Evolutionary conservation across 2,888 invertebrate genomes (phyloP).

Genomic region (Tenthredo scrophulariae): DNA sequence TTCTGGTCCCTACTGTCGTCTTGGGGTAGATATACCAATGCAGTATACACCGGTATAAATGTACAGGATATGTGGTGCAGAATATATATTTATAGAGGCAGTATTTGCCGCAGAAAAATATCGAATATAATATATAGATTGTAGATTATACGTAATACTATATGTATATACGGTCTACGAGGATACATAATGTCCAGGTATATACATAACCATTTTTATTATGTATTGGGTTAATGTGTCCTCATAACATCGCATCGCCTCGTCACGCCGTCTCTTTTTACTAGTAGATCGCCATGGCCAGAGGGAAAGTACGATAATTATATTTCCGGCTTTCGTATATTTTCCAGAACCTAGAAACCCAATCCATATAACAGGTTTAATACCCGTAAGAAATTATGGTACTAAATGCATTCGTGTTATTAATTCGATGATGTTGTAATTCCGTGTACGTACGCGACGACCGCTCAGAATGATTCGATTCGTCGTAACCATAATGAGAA

Average conservation of each 20-base stretch:
- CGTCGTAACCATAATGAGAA: constrained; percentile 7
- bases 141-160: constrained; percentile 19
- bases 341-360: too few species aligned
- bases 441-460: not conserved
- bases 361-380: constrained; percentile 4
- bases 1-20: constrained; percentile 21
- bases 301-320: not conserved
- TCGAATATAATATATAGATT: constrained; percentile 16
- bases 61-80: not conserved
- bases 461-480: not conserved
- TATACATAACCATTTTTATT: not conserved
- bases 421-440: constrained; percentile 7
- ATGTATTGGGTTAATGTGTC: not conserved
- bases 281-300: not conserved
- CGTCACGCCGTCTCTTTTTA: not conserved
- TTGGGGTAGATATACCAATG: not conserved
- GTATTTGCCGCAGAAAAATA: constrained; percentile 28
- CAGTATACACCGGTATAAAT: not conserved
- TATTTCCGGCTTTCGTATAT: not conserved
- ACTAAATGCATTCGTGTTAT: constrained; percentile 23
- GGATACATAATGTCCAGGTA: not conserved
- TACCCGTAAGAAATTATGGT: constrained; percentile 16
- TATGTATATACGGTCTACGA: not conserved
- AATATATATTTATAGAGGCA: constrained; percentile 36
- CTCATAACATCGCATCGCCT: not conserved